Evolutionary conservation across 1,140 invertebrate species (phyloP).

Genomic region (Chrysomallon squamiferum): DNA sequence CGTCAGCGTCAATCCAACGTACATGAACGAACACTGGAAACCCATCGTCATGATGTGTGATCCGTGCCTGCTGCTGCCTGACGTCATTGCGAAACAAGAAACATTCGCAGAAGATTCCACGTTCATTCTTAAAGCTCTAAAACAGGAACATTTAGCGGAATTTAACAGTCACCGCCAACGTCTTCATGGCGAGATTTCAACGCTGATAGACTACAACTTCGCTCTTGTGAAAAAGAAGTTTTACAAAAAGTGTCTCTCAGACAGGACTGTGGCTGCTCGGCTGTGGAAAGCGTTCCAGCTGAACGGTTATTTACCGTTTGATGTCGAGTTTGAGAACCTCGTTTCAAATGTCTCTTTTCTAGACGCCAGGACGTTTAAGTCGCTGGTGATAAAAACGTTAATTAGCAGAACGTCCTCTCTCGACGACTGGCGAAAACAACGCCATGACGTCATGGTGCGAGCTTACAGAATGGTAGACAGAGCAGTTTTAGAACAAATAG

Average conservation of each 20-base stretch:
- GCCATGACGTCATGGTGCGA: no score
- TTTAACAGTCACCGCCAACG: constrained; percentile 2
- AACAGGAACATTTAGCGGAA: constrained; percentile 7
- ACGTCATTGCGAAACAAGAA: constrained; percentile 36
- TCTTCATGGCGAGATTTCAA: constrained; percentile 18
- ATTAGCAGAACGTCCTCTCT: no score
- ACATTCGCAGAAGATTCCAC: constrained; percentile 23
- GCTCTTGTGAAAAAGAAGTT: constrained; percentile 6
- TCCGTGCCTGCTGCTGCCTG: constrained; percentile 24
- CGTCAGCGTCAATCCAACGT: not conserved
- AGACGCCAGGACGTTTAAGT: no score
- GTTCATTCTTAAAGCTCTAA: constrained; percentile 12
- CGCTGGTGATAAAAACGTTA: no score
- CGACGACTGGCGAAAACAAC: no score
- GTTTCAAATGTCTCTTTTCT: no score
- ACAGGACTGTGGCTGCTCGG: constrained; percentile 11
- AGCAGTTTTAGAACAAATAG: no score
- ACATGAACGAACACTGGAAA: constrained; percentile 36
- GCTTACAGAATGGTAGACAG: no score
- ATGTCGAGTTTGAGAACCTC: not conserved
- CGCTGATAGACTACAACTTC: constrained; percentile 29
- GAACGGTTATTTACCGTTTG: constrained; percentile 26
- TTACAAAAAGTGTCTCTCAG: constrained; percentile 18
- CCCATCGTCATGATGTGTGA: constrained; percentile 26
- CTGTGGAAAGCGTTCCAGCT: constrained; percentile 30